Conservation (phyloP, 92 coral and sea anemone genomes). For the Epizoanthus illoricatus region DNA sequence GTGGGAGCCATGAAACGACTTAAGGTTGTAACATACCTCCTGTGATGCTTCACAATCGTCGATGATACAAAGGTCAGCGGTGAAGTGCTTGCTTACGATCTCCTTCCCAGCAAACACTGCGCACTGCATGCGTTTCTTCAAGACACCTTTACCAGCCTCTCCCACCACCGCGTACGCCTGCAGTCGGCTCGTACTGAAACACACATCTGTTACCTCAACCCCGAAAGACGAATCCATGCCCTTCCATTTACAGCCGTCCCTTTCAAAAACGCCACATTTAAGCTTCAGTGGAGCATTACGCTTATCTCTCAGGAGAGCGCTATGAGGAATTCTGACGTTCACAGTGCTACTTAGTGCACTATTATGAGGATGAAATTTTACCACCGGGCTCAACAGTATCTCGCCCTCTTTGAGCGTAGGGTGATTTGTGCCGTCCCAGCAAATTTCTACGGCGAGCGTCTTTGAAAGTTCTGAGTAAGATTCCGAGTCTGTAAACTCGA, state of each 20-base stretch:
- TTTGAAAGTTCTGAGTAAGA: conserved; percentile 17
- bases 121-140: conserved; percentile 72
- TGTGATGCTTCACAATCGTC: conserved; percentile 80
- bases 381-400: conserved; percentile 68
- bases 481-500: conserved; percentile 42
- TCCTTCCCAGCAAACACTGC: conserved; percentile 67
- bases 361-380: conserved; percentile 54
- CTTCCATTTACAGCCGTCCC: conserved; percentile 45
- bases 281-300: background rate
- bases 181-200: conserved; percentile 42
- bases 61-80: conserved; percentile 51
- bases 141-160: conserved; percentile 30
- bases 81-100: conserved; percentile 37
- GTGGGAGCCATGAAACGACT: background rate
- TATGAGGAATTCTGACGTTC: conserved; percentile 59
- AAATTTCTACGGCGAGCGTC: conserved; percentile 44
- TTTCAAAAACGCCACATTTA: conserved; percentile 9
- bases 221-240: background rate
- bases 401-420: conserved; percentile 46
- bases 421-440: conserved; percentile 30
- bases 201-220: conserved; percentile 45
- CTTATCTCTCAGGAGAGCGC: conserved; percentile 33
- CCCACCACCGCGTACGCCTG: conserved; percentile 56
- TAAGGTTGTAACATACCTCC: conserved; percentile 31
- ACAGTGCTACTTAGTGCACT: conserved; percentile 1